Conservation (phyloP, 2,888 invertebrate genomes). For the Spatulosminthurus flaviceps region DNA sequence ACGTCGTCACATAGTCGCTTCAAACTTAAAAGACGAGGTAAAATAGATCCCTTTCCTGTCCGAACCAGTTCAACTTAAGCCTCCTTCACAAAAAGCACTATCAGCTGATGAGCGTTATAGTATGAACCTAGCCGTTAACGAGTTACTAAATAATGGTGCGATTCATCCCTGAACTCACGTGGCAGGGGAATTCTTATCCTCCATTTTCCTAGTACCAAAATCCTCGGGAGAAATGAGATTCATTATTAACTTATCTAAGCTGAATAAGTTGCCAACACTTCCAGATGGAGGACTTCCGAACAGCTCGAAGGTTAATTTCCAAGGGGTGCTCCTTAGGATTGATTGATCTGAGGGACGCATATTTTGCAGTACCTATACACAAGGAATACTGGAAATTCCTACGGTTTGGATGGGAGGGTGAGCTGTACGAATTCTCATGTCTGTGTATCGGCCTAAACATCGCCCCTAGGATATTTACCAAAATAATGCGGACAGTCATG, state of each 20-base stretch:
- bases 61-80: neutral
- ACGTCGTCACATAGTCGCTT: neutral
- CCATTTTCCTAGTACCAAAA: constrained; percentile 31
- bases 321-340: constrained; percentile 2
- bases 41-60: neutral
- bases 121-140: neutral
- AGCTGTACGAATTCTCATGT: constrained; percentile 31
- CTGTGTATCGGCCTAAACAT: constrained; percentile 29
- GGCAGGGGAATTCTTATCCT: constrained; percentile 19
- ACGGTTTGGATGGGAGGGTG: constrained; percentile 7
- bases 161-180: neutral
- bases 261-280: constrained; percentile 32
- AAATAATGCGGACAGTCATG: constrained; percentile 30
- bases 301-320: constrained; percentile 6
- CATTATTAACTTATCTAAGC: constrained; percentile 20
- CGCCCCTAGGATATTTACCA: constrained; percentile 33
- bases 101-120: neutral
- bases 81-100: neutral
- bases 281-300: constrained; percentile 40
- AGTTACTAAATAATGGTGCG: neutral
- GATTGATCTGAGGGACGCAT: constrained; percentile 40
- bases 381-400: constrained; percentile 15
- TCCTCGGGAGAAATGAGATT: constrained; percentile 28
- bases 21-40: neutral
- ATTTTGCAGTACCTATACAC: constrained; percentile 21